These are phyloP conservation scores for Nineta flava DNA, from an alignment of 2,888 invertebrate species.

Conservation along the genomic window DNA sequence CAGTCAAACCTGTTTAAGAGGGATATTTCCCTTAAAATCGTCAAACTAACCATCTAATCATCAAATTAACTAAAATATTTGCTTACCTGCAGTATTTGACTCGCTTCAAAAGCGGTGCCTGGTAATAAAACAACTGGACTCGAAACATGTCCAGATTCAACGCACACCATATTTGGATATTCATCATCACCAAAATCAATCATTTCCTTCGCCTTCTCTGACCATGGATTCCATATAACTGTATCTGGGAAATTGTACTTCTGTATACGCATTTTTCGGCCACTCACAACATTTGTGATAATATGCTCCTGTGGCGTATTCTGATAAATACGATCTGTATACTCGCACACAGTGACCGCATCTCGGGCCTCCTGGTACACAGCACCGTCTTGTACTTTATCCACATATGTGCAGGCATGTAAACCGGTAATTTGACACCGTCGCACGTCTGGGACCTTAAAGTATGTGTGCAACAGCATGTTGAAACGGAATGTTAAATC, in stretches of 20 bases:
- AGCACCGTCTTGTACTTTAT: constrained; percentile 61
- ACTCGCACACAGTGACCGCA: constrained; percentile 76
- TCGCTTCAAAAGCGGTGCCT: constrained; percentile 83
- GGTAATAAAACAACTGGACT: constrained; percentile 76
- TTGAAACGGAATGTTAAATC: constrained; percentile 84
- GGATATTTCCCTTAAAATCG: too few species aligned
- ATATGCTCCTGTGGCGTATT: constrained; percentile 86
- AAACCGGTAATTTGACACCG: constrained; percentile 85
- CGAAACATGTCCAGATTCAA: constrained; percentile 84
- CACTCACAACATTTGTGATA: constrained; percentile 83
- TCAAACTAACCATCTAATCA: too few species aligned
- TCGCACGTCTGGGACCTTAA: constrained; percentile 87
- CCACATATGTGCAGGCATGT: constrained; percentile 60
- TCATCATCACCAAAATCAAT: constrained; percentile 94
- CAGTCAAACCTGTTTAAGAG: too few species aligned
- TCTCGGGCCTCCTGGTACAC: constrained; percentile 83
- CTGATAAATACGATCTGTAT: constrained; percentile 88
- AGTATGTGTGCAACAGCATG: constrained; percentile 84
- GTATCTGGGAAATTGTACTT: constrained; percentile 93
- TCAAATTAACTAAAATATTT: too few species aligned
- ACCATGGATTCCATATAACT: constrained; percentile 96
- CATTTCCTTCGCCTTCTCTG: constrained; percentile 82
- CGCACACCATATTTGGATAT: constrained; percentile 92
- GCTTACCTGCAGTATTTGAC: constrained; percentile 68
- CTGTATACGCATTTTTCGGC: constrained; percentile 80